Conservation (phyloP, 1,140 invertebrate genomes). For the Thalassaphorura encarpata region DNA sequence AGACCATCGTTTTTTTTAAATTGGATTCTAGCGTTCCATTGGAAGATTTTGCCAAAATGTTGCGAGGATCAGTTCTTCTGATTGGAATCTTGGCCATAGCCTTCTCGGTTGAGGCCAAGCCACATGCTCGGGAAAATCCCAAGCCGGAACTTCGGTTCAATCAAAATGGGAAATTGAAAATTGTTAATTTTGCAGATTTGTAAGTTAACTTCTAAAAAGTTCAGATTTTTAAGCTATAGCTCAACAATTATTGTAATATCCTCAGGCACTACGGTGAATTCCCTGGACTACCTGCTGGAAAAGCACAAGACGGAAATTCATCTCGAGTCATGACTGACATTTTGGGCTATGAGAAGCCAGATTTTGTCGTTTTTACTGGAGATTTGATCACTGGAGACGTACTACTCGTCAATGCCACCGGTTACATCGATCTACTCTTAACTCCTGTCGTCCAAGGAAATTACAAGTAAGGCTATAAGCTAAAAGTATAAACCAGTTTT, state of each 20-base stretch:
- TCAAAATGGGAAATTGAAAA: conserved; percentile 1
- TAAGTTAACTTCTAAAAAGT: background rate
- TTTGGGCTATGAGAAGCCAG: conserved; percentile 1
- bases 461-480: background rate
- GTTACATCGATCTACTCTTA: conserved; percentile 9
- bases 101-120: no score
- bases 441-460: background rate
- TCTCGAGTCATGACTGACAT: conserved; percentile 1
- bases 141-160: conserved; percentile 8
- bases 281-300: background rate
- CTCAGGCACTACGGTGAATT: conserved; percentile 19
- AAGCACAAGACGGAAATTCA: conserved; percentile 1
- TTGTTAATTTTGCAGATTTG: conserved; percentile 12
- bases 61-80: no score
- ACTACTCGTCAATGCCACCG: conserved; percentile 14
- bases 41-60: no score
- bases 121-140: no score
- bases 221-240: background rate
- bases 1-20: no score
- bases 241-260: background rate
- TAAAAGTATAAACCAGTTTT: no score
- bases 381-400: conserved; percentile 15
- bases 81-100: no score
- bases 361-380: conserved; percentile 18
- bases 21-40: no score